These are phyloP conservation scores for Forbesichthys agassizii DNA, from an alignment of 2,113 vertebrate genomes.

Conservation along the genomic window DNA sequence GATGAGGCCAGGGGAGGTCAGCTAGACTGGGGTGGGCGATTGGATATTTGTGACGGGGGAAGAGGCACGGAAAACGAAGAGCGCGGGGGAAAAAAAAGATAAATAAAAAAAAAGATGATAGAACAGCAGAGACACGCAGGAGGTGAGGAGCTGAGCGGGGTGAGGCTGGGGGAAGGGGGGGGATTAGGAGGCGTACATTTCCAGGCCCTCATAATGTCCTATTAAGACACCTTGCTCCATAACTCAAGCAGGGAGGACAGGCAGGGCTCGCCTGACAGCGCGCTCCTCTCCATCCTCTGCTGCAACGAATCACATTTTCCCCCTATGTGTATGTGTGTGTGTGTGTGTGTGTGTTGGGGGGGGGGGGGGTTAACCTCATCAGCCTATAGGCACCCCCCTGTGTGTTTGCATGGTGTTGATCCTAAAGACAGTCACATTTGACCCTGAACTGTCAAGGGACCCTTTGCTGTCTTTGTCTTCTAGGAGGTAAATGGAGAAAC, in stretches of 20 bases:
- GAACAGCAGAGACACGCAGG: slow-evolving; percentile 5
- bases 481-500: no score
- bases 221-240: slow-evolving; percentile 44
- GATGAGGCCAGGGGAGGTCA: slow-evolving; percentile 42
- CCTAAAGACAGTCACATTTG: slow-evolving; percentile 23
- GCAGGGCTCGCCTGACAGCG: slow-evolving; percentile 54
- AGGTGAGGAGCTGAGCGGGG: background rate
- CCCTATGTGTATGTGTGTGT: background rate
- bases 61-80: background rate
- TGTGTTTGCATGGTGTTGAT: slow-evolving; percentile 50
- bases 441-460: slow-evolving; percentile 22
- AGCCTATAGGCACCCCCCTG: slow-evolving; percentile 3
- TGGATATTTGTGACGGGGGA: background rate
- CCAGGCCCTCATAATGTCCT: slow-evolving; percentile 40
- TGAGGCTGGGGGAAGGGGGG: background rate
- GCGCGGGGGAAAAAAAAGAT: background rate
- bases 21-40: slow-evolving; percentile 26
- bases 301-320: slow-evolving; percentile 57
- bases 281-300: slow-evolving; percentile 30
- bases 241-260: slow-evolving; percentile 43
- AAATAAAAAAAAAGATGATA: background rate
- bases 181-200: slow-evolving; percentile 19
- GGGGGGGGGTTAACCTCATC: slow-evolving; percentile 10
- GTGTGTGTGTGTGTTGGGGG: no score
- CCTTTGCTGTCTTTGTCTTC: background rate